Conservation (phyloP, 2,113 vertebrate species). For the Brienomyrus longianalis region DNA sequence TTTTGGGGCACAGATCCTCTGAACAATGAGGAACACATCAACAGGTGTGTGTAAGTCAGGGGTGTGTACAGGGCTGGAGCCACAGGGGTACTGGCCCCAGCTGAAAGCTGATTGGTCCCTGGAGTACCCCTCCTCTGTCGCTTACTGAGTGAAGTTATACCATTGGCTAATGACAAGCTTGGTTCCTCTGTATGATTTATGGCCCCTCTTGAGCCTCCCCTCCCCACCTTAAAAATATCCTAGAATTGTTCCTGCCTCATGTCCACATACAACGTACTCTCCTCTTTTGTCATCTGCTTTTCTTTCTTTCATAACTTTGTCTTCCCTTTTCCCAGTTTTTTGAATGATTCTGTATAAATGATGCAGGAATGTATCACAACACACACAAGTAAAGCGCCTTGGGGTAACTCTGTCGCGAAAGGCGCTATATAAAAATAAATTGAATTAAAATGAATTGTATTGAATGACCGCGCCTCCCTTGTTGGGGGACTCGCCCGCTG, state of each 20-base stretch:
- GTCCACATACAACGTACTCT: not conserved
- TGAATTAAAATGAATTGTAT: not conserved
- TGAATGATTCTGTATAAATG: not conserved
- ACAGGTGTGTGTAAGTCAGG: not conserved
- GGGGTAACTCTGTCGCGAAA: not conserved
- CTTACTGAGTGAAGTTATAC: not conserved
- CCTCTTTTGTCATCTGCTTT: not conserved
- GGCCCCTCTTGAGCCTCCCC: not conserved
- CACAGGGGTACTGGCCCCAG: not conserved
- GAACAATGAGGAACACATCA: not conserved
- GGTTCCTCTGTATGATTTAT: not conserved
- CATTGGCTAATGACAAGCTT: not conserved
- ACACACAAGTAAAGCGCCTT: not conserved
- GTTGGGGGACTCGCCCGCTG: not conserved
- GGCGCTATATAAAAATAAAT: not conserved
- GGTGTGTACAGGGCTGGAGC: not conserved
- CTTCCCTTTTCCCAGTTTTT: not conserved
- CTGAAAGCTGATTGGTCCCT: not conserved
- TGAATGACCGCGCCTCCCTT: not conserved
- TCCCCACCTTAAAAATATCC: not conserved
- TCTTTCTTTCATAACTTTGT: not conserved
- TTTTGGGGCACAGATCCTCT: not conserved
- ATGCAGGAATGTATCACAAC: not conserved
- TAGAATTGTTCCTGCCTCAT: not conserved
- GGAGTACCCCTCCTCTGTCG: not conserved